These are phyloP conservation scores for Tragopan temminckii DNA, from an alignment of 2,797 vertebrate genomes.

Conservation along the genomic window DNA sequence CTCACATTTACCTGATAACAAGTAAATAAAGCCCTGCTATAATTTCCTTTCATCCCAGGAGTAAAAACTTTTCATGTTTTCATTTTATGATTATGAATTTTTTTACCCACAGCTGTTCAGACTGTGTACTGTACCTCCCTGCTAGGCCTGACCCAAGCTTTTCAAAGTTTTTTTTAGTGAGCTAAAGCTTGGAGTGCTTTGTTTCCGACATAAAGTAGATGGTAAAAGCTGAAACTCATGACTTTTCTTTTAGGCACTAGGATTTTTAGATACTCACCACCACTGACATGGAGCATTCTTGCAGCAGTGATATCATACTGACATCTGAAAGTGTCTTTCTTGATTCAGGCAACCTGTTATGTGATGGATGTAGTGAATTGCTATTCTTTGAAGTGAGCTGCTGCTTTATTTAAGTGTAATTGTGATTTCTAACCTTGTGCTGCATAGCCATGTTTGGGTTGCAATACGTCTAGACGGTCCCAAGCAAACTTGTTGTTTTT, in stretches of 20 bases:
- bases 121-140: neutral
- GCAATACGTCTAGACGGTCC: neutral
- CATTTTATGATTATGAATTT: neutral
- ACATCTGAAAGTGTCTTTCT: neutral
- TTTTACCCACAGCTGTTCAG: conserved; percentile 10
- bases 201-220: neutral
- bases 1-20: neutral
- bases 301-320: neutral
- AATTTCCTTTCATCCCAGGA: neutral
- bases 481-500: neutral
- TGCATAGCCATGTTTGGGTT: neutral
- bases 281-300: neutral
- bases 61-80: neutral
- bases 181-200: neutral
- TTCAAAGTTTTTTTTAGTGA: neutral
- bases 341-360: neutral
- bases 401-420: neutral
- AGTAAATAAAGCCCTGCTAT: neutral
- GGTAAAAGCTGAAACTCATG: neutral
- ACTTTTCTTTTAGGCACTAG: neutral
- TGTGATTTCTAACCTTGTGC: neutral
- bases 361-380: neutral
- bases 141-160: neutral
- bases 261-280: neutral
- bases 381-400: neutral